Conservation (phyloP, 53 echinoderm and acorn worm genomes). For the Echinarachnius parma region DNA sequence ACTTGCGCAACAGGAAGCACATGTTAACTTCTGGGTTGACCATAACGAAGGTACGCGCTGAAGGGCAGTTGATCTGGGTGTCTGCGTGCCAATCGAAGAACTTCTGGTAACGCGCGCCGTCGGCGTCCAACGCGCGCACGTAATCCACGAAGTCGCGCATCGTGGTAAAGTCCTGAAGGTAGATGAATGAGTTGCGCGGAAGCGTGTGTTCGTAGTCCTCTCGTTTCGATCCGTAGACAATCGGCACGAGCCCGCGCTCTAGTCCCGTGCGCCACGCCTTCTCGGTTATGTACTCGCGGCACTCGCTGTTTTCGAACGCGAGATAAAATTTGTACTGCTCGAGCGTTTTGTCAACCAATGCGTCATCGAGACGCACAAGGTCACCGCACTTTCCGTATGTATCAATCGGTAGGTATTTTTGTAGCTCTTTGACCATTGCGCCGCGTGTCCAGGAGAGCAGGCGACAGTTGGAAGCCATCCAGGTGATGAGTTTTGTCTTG, state of each 20-base stretch:
- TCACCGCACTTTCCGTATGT: conserved; percentile 65
- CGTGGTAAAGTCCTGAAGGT: conserved; percentile 56
- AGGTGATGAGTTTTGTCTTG: conserved; percentile 54
- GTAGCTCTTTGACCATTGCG: conserved; percentile 47
- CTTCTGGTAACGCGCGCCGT: conserved; percentile 39
- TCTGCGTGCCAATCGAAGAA: conserved; percentile 62
- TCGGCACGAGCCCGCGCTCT: conserved; percentile 53
- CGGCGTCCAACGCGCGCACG: conserved; percentile 43
- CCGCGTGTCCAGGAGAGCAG: conserved; percentile 61
- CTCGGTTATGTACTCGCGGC: conserved; percentile 65
- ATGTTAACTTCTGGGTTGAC: conserved; percentile 17
- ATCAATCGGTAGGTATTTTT: conserved; percentile 51
- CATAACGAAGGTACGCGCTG: conserved; percentile 17
- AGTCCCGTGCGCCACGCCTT: conserved; percentile 60
- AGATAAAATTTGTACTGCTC: conserved; percentile 67
- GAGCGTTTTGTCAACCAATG: conserved; percentile 8
- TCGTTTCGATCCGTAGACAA: conserved; percentile 63
- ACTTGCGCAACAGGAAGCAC: conserved; percentile 16
- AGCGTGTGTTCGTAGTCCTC: conserved; percentile 47
- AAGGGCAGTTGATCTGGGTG: conserved; percentile 35
- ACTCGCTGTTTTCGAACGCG: conserved; percentile 65
- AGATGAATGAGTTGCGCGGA: conserved; percentile 63
- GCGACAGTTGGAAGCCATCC: conserved; percentile 75
- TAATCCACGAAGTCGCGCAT: conserved; percentile 38
- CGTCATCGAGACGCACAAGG: conserved; percentile 42